Base-by-base conservation (phyloP, 2,888 invertebrate species). In the Neria commutata region DNA sequence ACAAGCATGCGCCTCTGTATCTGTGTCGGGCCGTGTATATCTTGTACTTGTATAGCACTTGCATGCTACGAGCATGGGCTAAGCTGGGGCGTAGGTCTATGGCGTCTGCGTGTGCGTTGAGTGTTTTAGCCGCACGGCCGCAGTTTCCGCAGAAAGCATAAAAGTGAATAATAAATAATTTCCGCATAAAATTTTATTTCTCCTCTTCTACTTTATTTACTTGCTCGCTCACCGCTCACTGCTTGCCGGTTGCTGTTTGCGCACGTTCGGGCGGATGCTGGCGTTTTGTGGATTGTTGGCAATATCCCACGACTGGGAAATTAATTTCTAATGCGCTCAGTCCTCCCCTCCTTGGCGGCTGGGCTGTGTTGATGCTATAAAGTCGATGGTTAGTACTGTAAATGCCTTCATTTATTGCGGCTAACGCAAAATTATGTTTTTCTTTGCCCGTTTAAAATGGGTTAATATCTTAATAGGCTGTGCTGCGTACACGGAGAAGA, bases 121-220 rank as follows among this genome's bases (percentile, higher is more conserved):
- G n/a, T n/a, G n/a, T n/a, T n/a, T n/a, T n/a, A n/a, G n/a, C n/a
- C n/a, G 11, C 29, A 29, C 11, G 29, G 11, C 11, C 6, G 29
- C 50, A 54, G 54, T 50, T 62, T 62, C 61, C 62, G 62, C 59
- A 50, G 51, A 54, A 57, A 56, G 37, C 61, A 59, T 47, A 50
- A 40, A 54, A 58, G 54, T 54, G 49, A 47, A 33, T 71, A 70
- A 72, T 72, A 66, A 72, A 70, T 70, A 71, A 72, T 72, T 70
- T 71, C 70, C 70, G 70, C 70, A 63, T 59, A 60, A 61, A 64
- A 61, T 57, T 48, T 50, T 58, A 54, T 51, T 50, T 60, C 26
- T 55, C 50, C 58, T 57, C 33, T 60, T 59, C 52, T 51, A 52
- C 33, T 45, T 37, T 33, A 24, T 3, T 19, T 21, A n/a, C 40